These are phyloP conservation scores for Saccopteryx leptura DNA, from an alignment of 2,113 vertebrate species.

Conservation along the genomic window DNA sequence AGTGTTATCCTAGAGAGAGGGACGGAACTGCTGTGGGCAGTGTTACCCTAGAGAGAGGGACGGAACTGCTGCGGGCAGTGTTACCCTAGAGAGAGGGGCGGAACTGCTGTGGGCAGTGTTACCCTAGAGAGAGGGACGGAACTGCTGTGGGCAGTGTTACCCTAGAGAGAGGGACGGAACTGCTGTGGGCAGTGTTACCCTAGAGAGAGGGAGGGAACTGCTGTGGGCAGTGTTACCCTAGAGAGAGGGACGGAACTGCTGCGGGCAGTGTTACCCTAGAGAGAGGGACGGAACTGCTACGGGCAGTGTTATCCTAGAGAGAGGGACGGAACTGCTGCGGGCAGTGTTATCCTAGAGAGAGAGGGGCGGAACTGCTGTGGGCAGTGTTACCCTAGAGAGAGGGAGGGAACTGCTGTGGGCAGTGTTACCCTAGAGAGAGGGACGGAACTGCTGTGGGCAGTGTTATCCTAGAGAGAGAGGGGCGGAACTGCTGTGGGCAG, in stretches of 20 bases:
- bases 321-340: background rate
- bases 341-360: background rate
- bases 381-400: background rate
- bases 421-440: background rate
- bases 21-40: slow-evolving; percentile 42
- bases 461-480: background rate
- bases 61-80: slow-evolving; percentile 31
- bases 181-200: slow-evolving; percentile 20
- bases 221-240: slow-evolving; percentile 1
- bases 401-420: slow-evolving; percentile 1
- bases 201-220: background rate
- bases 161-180: background rate
- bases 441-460: slow-evolving; percentile 42
- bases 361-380: no score
- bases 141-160: slow-evolving; percentile 28
- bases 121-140: background rate
- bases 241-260: background rate
- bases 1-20: background rate
- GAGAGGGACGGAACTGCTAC: background rate
- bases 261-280: background rate
- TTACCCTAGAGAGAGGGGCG: background rate
- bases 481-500: no score
- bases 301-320: background rate
- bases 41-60: background rate
- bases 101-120: slow-evolving; percentile 31